Percentiles rank a stretch among this genome's conserved stretches.
Conservation (phyloP, 1,140 invertebrate species). For the Dufourea novaeangliae region DNA sequence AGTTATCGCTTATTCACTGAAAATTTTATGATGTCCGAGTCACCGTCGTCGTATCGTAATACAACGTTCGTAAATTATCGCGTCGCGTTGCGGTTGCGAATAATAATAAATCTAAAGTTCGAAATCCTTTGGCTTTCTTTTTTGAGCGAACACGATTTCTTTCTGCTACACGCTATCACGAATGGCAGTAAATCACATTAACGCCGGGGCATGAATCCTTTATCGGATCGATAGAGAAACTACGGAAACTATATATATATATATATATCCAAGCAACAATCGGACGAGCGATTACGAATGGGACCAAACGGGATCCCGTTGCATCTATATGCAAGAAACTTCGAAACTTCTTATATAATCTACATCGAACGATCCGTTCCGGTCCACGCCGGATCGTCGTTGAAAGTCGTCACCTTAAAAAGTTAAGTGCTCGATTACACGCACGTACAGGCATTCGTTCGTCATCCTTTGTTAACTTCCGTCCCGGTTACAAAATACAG, state of each 20-base stretch:
- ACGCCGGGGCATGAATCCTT: conserved; percentile 11
- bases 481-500: conserved; percentile 80
- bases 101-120: conserved; percentile 1
- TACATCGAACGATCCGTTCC: conserved; percentile 48
- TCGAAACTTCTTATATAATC: conserved; percentile 61
- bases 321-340: conserved; percentile 62
- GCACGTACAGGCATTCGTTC: conserved; percentile 62
- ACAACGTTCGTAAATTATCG: background rate
- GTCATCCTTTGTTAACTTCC: conserved; percentile 71
- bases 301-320: conserved; percentile 54
- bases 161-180: conserved; percentile 21
- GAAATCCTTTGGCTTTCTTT: background rate
- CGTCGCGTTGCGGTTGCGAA: conserved; percentile 2
- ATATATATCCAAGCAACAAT: conserved; percentile 30
- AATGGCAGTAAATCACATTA: conserved; percentile 62
- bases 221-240: conserved; percentile 28
- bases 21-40: no score
- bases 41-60: background rate
- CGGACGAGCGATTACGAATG: conserved; percentile 56
- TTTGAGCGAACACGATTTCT: background rate
- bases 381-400: conserved; percentile 52
- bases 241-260: background rate
- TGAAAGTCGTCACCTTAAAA: conserved; percentile 56
- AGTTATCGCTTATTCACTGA: background rate
- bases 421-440: conserved; percentile 64